Evolutionary conservation across 2,113 vertebrate genomes (phyloP), one percentile per base, ranked within the genome.

Genomic region (Dasyurus viverrinus): DNA sequence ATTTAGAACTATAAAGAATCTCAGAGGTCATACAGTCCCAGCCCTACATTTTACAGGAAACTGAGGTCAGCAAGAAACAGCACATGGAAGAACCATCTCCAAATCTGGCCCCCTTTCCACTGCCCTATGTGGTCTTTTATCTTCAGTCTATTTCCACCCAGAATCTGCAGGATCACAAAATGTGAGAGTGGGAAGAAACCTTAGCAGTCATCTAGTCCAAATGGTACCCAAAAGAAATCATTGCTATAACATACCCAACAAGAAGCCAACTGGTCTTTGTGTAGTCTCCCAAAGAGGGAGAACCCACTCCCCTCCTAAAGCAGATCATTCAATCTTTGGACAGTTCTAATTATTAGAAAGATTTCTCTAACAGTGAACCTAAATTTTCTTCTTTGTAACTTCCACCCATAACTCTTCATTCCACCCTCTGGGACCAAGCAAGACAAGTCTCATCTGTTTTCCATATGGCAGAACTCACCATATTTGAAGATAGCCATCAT

Each of bases 121-220:
- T 84, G 68, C 19, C 42, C 19, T 23, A 23, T 23, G 16, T 42
- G 68, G n/a, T 42, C n/a, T 84, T 42, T 1, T 16, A 42, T 53
- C 94, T 91, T 89, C 54, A 92, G 90, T 95, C 36, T 92, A 42
- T 60, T 92, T 95, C 52, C 76, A 50, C 47, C 42, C 14, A 90
- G 50, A 84, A 6, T 84, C n/a, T 84, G n/a, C 16, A 22, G 68
- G 36, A 68, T 84, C 68, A 84, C 6, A 42, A n/a, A 84, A 42
- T 42, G 22, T n/a, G n/a, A 84, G n/a, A 84, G 36, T 42, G 16
- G n/a, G n/a, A 42, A 42, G 68, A 14, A n/a, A 8, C n/a, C 16
- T 42, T 22, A 84, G 19, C 1, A 23, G 68, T 6, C n/a, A 22
- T 42, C 68, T 42, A 23, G 6, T 84, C 19, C n/a, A 84, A 76